These are phyloP conservation scores for Himantopus leucocephalus DNA, from an alignment of 2,113 vertebrate species.

Conservation along the genomic window DNA sequence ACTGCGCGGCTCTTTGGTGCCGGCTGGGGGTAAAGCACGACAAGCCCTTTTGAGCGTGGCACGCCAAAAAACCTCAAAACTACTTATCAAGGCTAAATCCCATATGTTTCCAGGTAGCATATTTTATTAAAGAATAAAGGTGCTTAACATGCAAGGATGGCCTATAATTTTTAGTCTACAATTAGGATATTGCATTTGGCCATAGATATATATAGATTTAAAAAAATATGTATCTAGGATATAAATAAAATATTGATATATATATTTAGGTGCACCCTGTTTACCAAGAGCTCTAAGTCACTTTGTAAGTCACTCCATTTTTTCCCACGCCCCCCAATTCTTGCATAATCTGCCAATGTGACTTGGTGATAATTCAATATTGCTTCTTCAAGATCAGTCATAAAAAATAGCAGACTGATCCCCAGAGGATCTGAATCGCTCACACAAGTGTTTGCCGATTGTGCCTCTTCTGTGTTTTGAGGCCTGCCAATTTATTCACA, in stretches of 20 bases:
- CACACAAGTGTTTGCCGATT: background rate
- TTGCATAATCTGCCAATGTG: background rate
- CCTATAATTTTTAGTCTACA: background rate
- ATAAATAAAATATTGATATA: background rate
- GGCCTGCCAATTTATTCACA: background rate
- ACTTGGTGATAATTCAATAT: background rate
- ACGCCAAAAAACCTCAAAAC: background rate
- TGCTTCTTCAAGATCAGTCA: background rate
- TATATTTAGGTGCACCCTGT: background rate
- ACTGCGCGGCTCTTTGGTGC: background rate
- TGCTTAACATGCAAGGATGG: background rate
- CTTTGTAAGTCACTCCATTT: background rate
- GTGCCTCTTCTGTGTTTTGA: background rate
- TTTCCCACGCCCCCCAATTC: background rate
- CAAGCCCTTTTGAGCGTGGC: background rate
- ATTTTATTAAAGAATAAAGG: background rate
- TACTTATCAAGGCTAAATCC: background rate
- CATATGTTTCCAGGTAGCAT: background rate
- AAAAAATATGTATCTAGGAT: background rate
- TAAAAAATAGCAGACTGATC: background rate
- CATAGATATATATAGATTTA: background rate
- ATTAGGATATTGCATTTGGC: background rate
- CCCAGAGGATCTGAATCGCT: background rate
- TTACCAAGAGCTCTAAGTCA: background rate
- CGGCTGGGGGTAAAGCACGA: background rate